Evolutionary conservation across 92 coral and sea anemone genomes (phyloP), one percentile per base, ranked within the genome.

Genomic region (Siderastrea radians): DNA sequence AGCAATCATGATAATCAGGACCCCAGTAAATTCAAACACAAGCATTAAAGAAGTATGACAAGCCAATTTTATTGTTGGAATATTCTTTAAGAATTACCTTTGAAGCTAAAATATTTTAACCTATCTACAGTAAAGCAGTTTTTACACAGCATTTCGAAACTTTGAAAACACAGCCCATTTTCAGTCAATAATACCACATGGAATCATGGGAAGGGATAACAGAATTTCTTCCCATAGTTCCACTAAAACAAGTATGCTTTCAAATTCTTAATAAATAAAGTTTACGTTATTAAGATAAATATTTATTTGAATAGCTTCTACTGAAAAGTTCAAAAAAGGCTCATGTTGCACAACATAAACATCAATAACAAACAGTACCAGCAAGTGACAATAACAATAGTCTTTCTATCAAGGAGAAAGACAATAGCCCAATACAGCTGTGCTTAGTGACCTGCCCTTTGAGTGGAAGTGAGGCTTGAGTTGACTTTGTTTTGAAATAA

Each of bases 1-100:
- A 26, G 38, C 38, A 26, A 26, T 26, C 38, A 26, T 26, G 38
- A 26, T 26, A 26, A 26, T 26, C 38, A 26, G 38, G 38, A 26
- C 38, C 38, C 38, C 38, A 26, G 38, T 26, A 26, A 26, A 0
- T 26, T 26, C 38, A 26, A 26, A 26, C 38, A 26, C 38, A 26
- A 26, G 38, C 38, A 26, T 26, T 26, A 26, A 26, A 0, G 38
- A 26, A 26, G 7, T 52, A 49, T 63, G 62, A 14, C 19, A 44
- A 52, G 68, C 72, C 55, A 48, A 78, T 64, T 81, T 82, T 82
- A 82, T 53, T 82, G 46, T 45, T 45, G 69, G 68, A 82, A 69
- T 17, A 57, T 54, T 70, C 47, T 82, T 70, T 68, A 46, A 69
- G 68, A 46, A 60, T 3, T 17, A 70, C 69, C 77, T 69, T 13